Base-by-base conservation (phyloP, 2,888 invertebrate genomes). In the Tetanocera ferruginea region DNA sequence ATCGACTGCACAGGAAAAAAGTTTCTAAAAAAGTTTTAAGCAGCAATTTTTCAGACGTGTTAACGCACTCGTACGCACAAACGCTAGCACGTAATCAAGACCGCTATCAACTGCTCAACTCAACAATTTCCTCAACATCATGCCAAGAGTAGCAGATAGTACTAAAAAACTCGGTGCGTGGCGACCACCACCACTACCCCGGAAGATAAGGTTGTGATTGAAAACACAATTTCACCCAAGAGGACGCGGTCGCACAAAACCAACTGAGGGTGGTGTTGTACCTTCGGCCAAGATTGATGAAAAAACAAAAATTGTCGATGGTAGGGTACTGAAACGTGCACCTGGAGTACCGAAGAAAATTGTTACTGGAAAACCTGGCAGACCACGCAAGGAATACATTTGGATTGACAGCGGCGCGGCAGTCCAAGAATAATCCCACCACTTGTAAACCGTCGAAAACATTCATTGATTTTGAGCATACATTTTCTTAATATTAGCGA, bases 291-390 rank as follows among this genome's bases (percentile, higher is more conserved):
- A 43, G 19, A 11, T n/a, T 1, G 28, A 52, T 19, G 23, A 57
- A 52, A 69, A 57, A 55, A 77, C 74, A 9, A 76, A 75, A 64
- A 52, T 79, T n/a, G 23, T 79, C 74, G 51, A 79, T 75, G 79
- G 79, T n/a, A 74, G 74, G 57, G 3, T 79, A 17, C 77, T 76
- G 77, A 74, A 74, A 23, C 76, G 77, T 14, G 66, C 67, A 11
- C 14, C 73, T 19, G 76, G 76, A 14, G 43, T 43, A 23, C 76
- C 76, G 19, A 76, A 75, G 62, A 79, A 77, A 62, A 71, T 76
- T n/a, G 9, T 28, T 43, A 79, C 76, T 23, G 79, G 79, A 19
- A 79, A 79, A 55, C 76, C 28, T 66, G 79, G 79, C 71, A 66
- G 75, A 75, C 75, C 75, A 19, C 77, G 76, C n/a, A 79, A 77